Evolutionary conservation across 2,113 vertebrate species (phyloP).

Genomic region (Athene noctua): DNA sequence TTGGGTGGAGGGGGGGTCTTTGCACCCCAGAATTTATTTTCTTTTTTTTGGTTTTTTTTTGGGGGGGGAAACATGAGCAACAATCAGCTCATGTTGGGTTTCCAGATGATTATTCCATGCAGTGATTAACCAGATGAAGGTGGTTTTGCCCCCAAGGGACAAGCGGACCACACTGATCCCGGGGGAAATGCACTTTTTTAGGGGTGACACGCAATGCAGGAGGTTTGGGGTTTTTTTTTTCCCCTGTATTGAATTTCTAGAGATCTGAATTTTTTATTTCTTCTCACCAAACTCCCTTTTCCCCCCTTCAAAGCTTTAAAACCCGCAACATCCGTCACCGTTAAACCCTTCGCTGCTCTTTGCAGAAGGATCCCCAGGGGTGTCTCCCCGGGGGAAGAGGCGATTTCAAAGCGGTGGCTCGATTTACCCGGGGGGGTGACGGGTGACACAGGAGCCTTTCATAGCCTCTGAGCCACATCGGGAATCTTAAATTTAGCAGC

Average conservation of each 20-base stretch:
- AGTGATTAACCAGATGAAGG: neutral
- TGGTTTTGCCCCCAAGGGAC: fast-evolving
- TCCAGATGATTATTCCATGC: no score
- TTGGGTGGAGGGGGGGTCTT: neutral
- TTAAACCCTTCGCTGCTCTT: neutral
- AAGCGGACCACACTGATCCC: fast-evolving
- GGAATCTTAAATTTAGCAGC: neutral
- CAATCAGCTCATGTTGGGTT: no score
- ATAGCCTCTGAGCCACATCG: neutral
- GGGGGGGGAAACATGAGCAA: fast-evolving
- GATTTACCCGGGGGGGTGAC: neutral
- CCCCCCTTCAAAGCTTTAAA: neutral
- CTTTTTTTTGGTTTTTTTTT: fast-evolving
- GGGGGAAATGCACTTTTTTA: neutral
- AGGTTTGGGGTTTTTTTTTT: neutral
- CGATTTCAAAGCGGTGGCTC: neutral
- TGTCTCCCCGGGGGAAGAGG: neutral
- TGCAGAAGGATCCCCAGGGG: neutral
- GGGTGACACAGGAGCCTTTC: neutral
- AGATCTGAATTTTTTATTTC: neutral
- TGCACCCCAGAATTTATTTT: neutral
- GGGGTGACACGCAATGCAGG: fast-evolving
- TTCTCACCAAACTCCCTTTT: neutral
- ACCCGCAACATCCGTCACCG: fast-evolving
- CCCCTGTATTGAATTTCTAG: fast-evolving